phyloP scores from a whole-genome alignment of 2,113 vertebrate genomes.

The Pachycephala philippinensis region DNA sequence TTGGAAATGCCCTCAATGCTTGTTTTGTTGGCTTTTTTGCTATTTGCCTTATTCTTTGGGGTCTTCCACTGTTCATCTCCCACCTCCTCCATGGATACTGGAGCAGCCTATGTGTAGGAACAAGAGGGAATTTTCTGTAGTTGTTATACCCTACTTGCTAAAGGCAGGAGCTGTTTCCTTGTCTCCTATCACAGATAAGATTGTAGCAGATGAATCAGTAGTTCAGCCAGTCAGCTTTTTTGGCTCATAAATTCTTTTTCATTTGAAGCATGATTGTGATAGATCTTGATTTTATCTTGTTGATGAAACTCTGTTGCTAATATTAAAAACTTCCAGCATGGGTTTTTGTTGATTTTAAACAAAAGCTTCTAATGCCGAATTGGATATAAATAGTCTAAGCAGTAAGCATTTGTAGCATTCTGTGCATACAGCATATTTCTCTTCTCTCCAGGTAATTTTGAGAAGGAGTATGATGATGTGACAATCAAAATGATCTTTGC shows the following conservation, averaged over 20 bases:
- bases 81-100: neutral
- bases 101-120: neutral
- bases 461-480: conserved; percentile 69
- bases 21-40: neutral
- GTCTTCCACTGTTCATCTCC: neutral
- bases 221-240: neutral
- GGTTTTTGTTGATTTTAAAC: neutral
- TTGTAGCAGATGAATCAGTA: neutral
- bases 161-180: neutral
- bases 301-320: neutral
- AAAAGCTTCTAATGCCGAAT: neutral
- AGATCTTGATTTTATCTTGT: neutral
- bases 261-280: neutral
- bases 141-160: neutral
- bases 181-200: neutral
- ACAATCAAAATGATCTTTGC: conserved; percentile 76
- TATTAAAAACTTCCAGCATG: neutral
- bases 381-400: neutral
- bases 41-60: neutral
- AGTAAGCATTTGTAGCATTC: neutral
- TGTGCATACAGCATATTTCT: neutral
- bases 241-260: neutral
- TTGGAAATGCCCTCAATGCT: neutral
- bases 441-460: conserved; percentile 69
- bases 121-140: neutral